Evolutionary conservation across 2,888 invertebrate genomes (phyloP).

Genomic region (Drosophila engyochracea): DNA sequence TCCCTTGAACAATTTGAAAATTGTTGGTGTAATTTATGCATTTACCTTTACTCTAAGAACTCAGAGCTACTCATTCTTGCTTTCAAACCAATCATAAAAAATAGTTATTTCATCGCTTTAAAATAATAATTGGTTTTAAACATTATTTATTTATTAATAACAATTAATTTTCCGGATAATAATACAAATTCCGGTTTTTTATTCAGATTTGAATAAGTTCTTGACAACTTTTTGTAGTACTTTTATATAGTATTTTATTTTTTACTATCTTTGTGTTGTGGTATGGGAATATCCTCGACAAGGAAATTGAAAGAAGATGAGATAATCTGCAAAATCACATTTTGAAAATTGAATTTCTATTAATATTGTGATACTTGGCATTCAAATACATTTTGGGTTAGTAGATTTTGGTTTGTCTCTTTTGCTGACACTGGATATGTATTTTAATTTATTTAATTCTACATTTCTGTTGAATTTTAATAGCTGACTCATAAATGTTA

Average conservation of each 20-base stretch:
- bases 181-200: not conserved
- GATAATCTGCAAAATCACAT: conserved; percentile 86
- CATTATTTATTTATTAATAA: not conserved
- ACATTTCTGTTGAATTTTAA: too few species aligned
- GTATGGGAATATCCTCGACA: conserved; percentile 87
- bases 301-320: conserved; percentile 89
- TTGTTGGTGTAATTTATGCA: not conserved
- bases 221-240: not conserved
- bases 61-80: too few species aligned
- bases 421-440: conserved; percentile 83
- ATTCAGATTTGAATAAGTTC: not conserved
- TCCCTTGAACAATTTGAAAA: too few species aligned
- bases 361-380: conserved; percentile 89
- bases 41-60: not conserved
- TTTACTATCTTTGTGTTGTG: conserved; percentile 39
- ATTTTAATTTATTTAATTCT: too few species aligned
- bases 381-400: conserved; percentile 89
- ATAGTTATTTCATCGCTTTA: not conserved
- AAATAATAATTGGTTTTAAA: not conserved
- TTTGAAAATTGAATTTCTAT: conserved; percentile 88
- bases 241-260: not conserved
- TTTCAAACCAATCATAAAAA: too few species aligned
- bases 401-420: conserved; percentile 88
- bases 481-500: too few species aligned
- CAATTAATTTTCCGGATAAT: not conserved